phyloP scores from a whole-genome alignment of 2,888 invertebrate species.

The Andrena haemorrhoa region DNA sequence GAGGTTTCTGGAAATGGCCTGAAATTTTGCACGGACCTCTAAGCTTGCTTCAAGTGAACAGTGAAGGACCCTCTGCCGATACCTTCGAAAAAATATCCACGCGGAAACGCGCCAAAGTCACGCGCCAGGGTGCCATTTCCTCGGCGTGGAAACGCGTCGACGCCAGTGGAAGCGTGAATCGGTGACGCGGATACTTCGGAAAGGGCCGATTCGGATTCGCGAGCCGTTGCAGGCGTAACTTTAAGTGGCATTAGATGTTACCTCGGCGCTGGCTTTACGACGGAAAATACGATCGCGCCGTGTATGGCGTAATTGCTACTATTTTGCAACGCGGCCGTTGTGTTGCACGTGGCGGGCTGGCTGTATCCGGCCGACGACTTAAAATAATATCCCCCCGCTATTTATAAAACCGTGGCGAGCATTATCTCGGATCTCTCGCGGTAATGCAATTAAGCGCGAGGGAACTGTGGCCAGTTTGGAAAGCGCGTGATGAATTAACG shows the following conservation, averaged over 20 bases:
- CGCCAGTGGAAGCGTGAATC: too few species aligned
- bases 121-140: too few species aligned
- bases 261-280: constrained; percentile 45
- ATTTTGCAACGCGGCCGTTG: constrained; percentile 49
- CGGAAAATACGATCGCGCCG: constrained; percentile 57
- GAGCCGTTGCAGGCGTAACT: constrained; percentile 10
- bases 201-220: constrained; percentile 22
- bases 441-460: constrained; percentile 40
- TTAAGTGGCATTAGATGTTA: constrained; percentile 48
- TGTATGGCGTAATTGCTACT: constrained; percentile 58
- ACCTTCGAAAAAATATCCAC: too few species aligned
- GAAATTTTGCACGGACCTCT: too few species aligned
- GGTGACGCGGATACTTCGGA: too few species aligned
- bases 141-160: too few species aligned
- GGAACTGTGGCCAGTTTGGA: constrained; percentile 17
- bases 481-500: constrained; percentile 47
- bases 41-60: too few species aligned
- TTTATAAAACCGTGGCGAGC: constrained; percentile 49
- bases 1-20: too few species aligned
- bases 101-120: too few species aligned
- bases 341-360: constrained; percentile 36
- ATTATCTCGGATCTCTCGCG: constrained; percentile 54
- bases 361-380: constrained; percentile 30
- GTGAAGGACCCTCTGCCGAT: too few species aligned
- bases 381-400: constrained; percentile 54